Percentiles rank a stretch among this genome's conserved stretches.
phyloP scores from a whole-genome alignment of 1,140 invertebrate genomes.

The Drosophila serrata region DNA sequence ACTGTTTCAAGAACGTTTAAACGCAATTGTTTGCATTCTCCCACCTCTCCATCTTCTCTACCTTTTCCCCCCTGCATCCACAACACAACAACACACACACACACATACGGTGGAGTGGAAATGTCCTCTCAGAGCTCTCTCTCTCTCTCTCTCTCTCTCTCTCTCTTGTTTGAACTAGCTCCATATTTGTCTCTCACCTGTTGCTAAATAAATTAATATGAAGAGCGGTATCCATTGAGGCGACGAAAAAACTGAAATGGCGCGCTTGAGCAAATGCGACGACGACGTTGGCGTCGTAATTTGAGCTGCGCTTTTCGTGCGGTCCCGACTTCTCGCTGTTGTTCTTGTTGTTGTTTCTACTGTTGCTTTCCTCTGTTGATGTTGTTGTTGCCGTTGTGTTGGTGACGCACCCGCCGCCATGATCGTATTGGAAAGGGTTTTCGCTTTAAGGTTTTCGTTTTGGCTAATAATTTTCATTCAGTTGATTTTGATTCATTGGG shows the following conservation, averaged over 20 bases:
- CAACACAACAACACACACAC: neutral
- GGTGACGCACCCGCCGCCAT: slow-evolving; percentile 79
- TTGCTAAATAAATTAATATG: slow-evolving; percentile 80
- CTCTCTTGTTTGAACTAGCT: neutral
- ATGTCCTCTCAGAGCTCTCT: slow-evolving; percentile 12
- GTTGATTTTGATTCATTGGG: slow-evolving; percentile 36
- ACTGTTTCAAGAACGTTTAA: slow-evolving; percentile 15
- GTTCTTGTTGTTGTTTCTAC: slow-evolving; percentile 29
- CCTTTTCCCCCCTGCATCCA: neutral
- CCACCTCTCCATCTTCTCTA: neutral
- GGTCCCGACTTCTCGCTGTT: slow-evolving; percentile 63
- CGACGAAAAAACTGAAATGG: slow-evolving; percentile 62
- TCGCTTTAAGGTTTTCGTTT: slow-evolving; percentile 9
- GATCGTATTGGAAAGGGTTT: slow-evolving; percentile 67
- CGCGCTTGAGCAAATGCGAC: slow-evolving; percentile 76
- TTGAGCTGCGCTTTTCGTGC: slow-evolving; percentile 80
- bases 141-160: neutral
- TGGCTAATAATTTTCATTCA: slow-evolving; percentile 28
- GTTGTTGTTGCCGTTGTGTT: slow-evolving; percentile 41
- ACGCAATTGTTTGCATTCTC: slow-evolving; percentile 16
- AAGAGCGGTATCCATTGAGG: slow-evolving; percentile 82
- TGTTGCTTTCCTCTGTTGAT: slow-evolving; percentile 29
- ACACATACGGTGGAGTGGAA: neutral
- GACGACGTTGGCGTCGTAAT: slow-evolving; percentile 56
- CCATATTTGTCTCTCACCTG: slow-evolving; percentile 64